Percentiles rank a stretch among this genome's conserved stretches.
phyloP scores from a whole-genome alignment of 2,888 invertebrate genomes.

The Pseudoips prasinana region DNA sequence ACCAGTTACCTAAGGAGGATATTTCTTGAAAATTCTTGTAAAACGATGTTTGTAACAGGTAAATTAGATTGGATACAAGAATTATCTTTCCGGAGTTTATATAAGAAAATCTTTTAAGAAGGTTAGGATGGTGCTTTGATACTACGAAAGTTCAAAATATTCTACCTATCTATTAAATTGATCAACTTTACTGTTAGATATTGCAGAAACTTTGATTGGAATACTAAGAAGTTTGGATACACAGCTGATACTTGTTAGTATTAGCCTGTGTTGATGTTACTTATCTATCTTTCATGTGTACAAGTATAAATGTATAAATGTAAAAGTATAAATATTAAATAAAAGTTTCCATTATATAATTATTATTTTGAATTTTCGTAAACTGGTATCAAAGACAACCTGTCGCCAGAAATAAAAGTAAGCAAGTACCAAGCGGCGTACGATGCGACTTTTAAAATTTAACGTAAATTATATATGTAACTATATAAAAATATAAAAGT shows the following conservation, averaged over 20 bases:
- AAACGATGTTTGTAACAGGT: too few relatives aligned
- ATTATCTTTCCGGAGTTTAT: slow-evolving; percentile 20
- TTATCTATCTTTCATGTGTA: too few relatives aligned
- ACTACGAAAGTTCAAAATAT: slow-evolving; percentile 27
- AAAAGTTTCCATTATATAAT: too few relatives aligned
- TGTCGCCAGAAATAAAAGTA: slow-evolving; percentile 50
- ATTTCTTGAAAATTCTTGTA: too few relatives aligned
- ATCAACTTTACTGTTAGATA: slow-evolving; percentile 6
- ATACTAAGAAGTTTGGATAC: slow-evolving; percentile 5
- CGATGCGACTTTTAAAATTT: slow-evolving; percentile 15
- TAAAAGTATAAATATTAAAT: too few relatives aligned
- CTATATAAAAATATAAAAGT: slow-evolving; percentile 1
- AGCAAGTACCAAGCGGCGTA: slow-evolving; percentile 45
- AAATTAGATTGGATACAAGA: slow-evolving; percentile 14
- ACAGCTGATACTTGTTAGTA: too few relatives aligned
- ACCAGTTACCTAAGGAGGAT: too few relatives aligned
- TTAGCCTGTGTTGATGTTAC: too few relatives aligned
- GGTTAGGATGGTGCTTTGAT: slow-evolving; percentile 23
- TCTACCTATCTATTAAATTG: slow-evolving; percentile 7
- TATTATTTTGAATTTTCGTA: slow-evolving; percentile 19
- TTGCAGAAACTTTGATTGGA: slow-evolving; percentile 20
- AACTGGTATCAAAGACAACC: slow-evolving; percentile 36
- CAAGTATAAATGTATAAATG: too few relatives aligned
- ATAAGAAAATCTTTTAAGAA: slow-evolving; percentile 40
- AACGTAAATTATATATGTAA: not conserved